Percentiles rank a stretch among this genome's conserved stretches.
Evolutionary conservation across 2,113 vertebrate species (phyloP).

Genomic region (Astur gentilis): DNA sequence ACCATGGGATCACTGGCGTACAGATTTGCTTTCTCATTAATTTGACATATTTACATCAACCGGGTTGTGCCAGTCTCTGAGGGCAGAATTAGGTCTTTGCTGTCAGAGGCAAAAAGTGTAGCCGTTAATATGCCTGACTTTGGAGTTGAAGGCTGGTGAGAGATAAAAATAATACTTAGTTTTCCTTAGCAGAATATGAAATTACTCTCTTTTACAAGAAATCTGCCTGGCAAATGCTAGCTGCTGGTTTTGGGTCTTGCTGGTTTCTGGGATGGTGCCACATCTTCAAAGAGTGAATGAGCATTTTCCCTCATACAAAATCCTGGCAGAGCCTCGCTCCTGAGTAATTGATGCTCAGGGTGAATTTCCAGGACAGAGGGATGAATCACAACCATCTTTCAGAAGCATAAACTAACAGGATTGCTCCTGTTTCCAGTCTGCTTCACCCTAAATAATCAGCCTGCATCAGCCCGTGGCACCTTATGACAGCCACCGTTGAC

Average conservation of each 20-base stretch:
- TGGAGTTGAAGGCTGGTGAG: not conserved
- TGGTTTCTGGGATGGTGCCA: not conserved
- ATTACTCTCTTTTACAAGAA: not conserved
- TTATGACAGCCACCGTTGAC: not conserved
- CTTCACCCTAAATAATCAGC: not conserved
- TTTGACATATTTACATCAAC: not conserved
- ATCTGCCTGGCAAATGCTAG: not conserved
- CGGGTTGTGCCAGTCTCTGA: not conserved
- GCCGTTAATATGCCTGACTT: fast-evolving
- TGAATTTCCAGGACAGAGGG: not conserved
- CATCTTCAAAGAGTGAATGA: fast-evolving
- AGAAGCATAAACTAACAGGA: not conserved
- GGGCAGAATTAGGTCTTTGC: not conserved
- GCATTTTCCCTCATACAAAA: not conserved
- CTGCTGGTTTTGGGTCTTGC: not conserved
- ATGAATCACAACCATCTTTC: not conserved
- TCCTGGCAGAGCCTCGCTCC: not conserved
- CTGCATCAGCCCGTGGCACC: not conserved
- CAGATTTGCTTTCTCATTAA: not conserved
- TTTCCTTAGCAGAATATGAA: not conserved
- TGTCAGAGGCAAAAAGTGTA: not conserved
- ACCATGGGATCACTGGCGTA: not conserved
- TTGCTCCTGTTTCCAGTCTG: not conserved
- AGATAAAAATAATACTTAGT: not conserved
- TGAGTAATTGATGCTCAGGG: not conserved